Base-by-base conservation (phyloP, 2,797 vertebrate genomes). In the Cossypha niveicapilla region DNA sequence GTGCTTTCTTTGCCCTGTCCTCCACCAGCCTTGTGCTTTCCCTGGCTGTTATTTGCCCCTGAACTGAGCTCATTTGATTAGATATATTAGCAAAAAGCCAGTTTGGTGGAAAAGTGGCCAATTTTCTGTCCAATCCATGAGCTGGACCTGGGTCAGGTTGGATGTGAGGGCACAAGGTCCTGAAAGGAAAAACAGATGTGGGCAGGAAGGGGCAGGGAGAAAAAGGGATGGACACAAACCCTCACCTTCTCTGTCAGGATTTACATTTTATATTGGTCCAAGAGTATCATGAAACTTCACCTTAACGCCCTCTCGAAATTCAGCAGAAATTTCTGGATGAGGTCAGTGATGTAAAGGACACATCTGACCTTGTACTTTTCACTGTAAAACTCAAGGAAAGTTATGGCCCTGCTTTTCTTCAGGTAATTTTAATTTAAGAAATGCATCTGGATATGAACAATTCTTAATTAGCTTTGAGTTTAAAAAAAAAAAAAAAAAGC, bases 161-260 rank as follows among this genome's bases (percentile, higher is more conserved):
- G 10, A 9, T 23, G 10, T 28, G 30, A 71, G 30, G 9, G 35
- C 42, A 50, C n/a, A 48, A 81, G 37, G 28, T 28, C 23, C 50
- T 42, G 65, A 41, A 56, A 56, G 37, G 30, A 37, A 39, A 34
- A 6, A 24, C 4, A 14, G 48, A 44, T 23, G 25, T 56, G 34
- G 34, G 23, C 24, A 53, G 17, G 27, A 10, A 19, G 25, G 14
- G 22, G 24, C 1, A 10, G 50, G 22, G 60, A 67, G 18, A 32
- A 65, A 28, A 47, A 32, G 4, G 25, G 24, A 28, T 24, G 13
- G 34, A 32, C 10, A 47, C 0, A 4, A 62, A 3, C 9, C 3
- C 6, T 9, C 8, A 23, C 1, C n/a, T 60, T 54, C 28, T 77
- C 39, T 63, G 37, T 17, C 25, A 45, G 50, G 18, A 60, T 75